phyloP scores from a whole-genome alignment of 2,888 invertebrate species.

The Tachina grossa region DNA sequence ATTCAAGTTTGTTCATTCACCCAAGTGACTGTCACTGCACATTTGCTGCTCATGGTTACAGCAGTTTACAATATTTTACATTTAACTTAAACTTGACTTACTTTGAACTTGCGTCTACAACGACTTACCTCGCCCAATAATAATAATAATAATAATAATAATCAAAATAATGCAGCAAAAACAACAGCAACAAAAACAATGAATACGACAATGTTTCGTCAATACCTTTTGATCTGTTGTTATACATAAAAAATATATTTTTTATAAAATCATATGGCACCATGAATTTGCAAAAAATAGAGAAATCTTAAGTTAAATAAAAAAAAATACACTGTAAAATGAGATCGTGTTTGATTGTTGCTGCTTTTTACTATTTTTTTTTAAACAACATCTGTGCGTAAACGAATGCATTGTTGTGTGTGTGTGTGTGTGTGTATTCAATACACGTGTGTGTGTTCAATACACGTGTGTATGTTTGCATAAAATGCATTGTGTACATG shows the following conservation, averaged over 20 bases:
- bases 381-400: slow-evolving; percentile 46
- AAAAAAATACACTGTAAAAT: slow-evolving; percentile 1
- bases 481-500: too few relatives aligned
- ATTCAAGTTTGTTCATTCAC: slow-evolving; percentile 60
- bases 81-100: slow-evolving; percentile 67
- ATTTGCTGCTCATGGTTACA: slow-evolving; percentile 21
- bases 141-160: slow-evolving; percentile 24
- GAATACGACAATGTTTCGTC: slow-evolving; percentile 21
- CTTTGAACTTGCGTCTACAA: slow-evolving; percentile 55
- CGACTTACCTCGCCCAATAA: slow-evolving; percentile 59
- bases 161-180: neutral
- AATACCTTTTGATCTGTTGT: slow-evolving; percentile 49
- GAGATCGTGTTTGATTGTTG: slow-evolving; percentile 37
- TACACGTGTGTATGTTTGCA: slow-evolving; percentile 8
- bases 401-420: slow-evolving; percentile 2
- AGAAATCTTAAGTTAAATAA: neutral
- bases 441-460: slow-evolving; percentile 23
- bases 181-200: neutral
- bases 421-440: slow-evolving; percentile 13
- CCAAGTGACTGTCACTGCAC: slow-evolving; percentile 55
- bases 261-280: slow-evolving; percentile 56
- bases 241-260: neutral
- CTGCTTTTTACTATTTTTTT: slow-evolving; percentile 56
- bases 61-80: slow-evolving; percentile 47
- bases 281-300: slow-evolving; percentile 51